Evolutionary conservation across 2,888 invertebrate species (phyloP).

Genomic region (Chalcosyrphus nemorum): DNA sequence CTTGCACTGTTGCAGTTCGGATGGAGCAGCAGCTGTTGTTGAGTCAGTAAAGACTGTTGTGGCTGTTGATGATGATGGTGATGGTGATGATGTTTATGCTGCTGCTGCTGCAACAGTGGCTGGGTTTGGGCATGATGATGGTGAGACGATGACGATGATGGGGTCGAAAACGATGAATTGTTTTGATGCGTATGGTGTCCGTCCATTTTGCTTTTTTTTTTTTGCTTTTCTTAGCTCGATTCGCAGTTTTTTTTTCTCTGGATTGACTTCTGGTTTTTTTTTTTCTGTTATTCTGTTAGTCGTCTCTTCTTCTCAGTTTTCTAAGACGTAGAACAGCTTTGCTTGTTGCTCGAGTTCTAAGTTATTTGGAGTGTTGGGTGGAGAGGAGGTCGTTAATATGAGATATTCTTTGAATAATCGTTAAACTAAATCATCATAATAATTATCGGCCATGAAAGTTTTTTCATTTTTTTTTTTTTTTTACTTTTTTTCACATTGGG

Average conservation of each 20-base stretch:
- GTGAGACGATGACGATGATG: slow-evolving; percentile 73
- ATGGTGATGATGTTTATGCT: slow-evolving; percentile 58
- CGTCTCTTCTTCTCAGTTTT: not conserved
- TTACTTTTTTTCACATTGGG: slow-evolving; percentile 44
- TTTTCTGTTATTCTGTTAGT: slow-evolving; percentile 1
- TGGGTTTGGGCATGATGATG: slow-evolving; percentile 56
- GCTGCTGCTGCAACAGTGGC: slow-evolving; percentile 25
- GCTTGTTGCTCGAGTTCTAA: slow-evolving; percentile 33
- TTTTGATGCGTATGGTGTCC: slow-evolving; percentile 71
- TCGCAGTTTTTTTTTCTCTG: not conserved
- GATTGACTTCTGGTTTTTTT: slow-evolving; percentile 8
- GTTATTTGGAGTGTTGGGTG: not conserved
- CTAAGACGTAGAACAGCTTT: slow-evolving; percentile 38
- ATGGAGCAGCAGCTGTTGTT: slow-evolving; percentile 60
- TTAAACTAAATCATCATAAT: slow-evolving; percentile 56
- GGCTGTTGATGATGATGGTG: slow-evolving; percentile 37
- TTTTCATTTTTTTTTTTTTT: slow-evolving; percentile 54
- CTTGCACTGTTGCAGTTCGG: slow-evolving; percentile 57
- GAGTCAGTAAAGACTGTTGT: slow-evolving; percentile 24
- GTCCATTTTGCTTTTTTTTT: slow-evolving; percentile 74
- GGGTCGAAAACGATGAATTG: slow-evolving; percentile 74
- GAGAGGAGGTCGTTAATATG: slow-evolving; percentile 20
- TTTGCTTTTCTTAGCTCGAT: no score
- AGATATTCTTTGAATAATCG: slow-evolving; percentile 41
- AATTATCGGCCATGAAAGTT: slow-evolving; percentile 75